Evolutionary conservation across 2,888 invertebrate genomes (phyloP), one percentile per base, ranked within the genome.

Genomic region (Leucoma salicis): DNA sequence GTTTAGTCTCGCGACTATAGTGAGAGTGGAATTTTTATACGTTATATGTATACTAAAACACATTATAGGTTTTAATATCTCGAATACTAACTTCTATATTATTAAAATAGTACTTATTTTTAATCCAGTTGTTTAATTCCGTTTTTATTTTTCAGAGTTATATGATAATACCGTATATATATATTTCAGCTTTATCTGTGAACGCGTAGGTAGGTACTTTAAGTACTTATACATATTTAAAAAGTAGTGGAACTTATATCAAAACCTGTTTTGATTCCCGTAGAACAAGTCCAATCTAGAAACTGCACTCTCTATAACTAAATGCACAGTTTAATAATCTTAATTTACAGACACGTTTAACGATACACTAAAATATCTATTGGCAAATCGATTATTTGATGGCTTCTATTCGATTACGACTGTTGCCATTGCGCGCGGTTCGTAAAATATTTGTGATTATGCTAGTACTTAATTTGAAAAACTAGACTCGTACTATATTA

Each of bases 281-380:
- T 45, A 38, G 45, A 38, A 45, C 49, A 47, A 53, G 46, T 46
- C 52, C 38, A 31, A 48, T 31, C 51, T 60, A 65, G 65, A 66
- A 66, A 70, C 55, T 63, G 61, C 56, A 62, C 66, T 69, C 70
- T 70, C 68, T 70, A 35, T 33, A 42, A 42, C 46, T 43, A 15
- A 4, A 10, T 29, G 14, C 40, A 11, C 48, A 39, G 53, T 50
- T 58, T 56, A 58, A 62, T 48, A 60, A 49, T 56, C 53, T 49
- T 47, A 61, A 48, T 49, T 49, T 50, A 55, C 45, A 45, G 46
- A 42, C 38, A 34, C 34, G 16, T 39, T 41, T 44, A 39, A 44
- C 34, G 13, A 21, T 6, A 29, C 14, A 46, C 16, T 44, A 21
- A 44, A 47, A 43, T 39, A 24, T 31, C 32, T 18, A 36, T 40